phyloP scores from a whole-genome alignment of 1,140 invertebrate genomes.

The Aplysia californica region DNA sequence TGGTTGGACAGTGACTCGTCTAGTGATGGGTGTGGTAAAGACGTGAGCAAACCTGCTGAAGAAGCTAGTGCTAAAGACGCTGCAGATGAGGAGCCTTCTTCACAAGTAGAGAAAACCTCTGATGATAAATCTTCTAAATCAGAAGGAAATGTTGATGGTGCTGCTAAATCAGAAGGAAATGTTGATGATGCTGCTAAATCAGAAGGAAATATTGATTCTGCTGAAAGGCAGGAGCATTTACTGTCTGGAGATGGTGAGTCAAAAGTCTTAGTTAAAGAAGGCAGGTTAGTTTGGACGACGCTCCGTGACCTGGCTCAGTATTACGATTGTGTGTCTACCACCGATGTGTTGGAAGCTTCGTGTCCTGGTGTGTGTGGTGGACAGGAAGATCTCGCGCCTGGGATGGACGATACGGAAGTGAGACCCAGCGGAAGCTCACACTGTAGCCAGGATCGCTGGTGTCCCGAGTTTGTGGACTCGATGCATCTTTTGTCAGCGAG shows the following conservation, averaged over 20 bases:
- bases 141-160: too few relatives aligned
- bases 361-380: neutral
- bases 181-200: too few relatives aligned
- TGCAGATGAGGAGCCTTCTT: too few relatives aligned
- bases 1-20: conserved; percentile 22
- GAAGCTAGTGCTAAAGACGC: too few relatives aligned
- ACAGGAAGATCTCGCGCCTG: conserved; percentile 1
- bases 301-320: conserved; percentile 34
- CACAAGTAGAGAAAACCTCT: too few relatives aligned
- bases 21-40: conserved; percentile 2
- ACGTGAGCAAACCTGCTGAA: too few relatives aligned
- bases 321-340: conserved; percentile 40
- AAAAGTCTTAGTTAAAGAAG: too few relatives aligned
- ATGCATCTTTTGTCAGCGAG: conserved; percentile 2
- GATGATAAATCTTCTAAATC: too few relatives aligned
- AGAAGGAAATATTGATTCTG: too few relatives aligned
- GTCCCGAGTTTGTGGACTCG: neutral
- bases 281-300: conserved; percentile 2
- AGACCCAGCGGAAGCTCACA: neutral
- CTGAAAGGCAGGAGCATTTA: too few relatives aligned
- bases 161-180: too few relatives aligned
- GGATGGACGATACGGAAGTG: conserved; percentile 1
- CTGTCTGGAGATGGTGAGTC: too few relatives aligned
- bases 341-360: conserved; percentile 20
- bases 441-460: neutral